These are phyloP conservation scores for Branchinecta sandiegonensis DNA, from an alignment of 2,888 invertebrate genomes.

Conservation along the genomic window DNA sequence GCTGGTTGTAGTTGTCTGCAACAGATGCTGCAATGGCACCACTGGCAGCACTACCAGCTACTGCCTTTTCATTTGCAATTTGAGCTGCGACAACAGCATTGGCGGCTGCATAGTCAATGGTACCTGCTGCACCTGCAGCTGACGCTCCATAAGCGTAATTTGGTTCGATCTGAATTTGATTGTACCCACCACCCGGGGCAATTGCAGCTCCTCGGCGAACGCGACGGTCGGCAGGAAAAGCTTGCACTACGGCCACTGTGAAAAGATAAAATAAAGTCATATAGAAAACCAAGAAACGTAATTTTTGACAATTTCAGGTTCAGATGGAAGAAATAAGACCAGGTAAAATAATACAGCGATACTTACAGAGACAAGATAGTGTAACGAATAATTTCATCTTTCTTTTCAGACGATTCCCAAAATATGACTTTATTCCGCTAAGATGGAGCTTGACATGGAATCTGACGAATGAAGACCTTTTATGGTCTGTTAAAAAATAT, in stretches of 20 bases:
- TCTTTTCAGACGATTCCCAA: too few relatives aligned
- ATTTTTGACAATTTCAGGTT: too few relatives aligned
- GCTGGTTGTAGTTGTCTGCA: slow-evolving; percentile 28
- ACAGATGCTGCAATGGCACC: slow-evolving; percentile 27
- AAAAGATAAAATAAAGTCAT: too few relatives aligned
- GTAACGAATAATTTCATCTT: too few relatives aligned
- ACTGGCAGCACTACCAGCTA: slow-evolving; percentile 16
- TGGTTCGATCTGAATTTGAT: slow-evolving; percentile 11
- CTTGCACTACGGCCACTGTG: not conserved
- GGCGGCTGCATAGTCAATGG: slow-evolving; percentile 19
- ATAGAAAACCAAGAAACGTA: too few relatives aligned
- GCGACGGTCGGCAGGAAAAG: slow-evolving; percentile 12
- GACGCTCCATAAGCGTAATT: not conserved
- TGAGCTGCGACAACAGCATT: not conserved
- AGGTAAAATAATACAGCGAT: too few relatives aligned
- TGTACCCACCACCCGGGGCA: slow-evolving; percentile 18
- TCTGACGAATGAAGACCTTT: too few relatives aligned
- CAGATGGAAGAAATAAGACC: too few relatives aligned
- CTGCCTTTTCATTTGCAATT: slow-evolving; percentile 17
- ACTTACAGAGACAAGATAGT: too few relatives aligned
- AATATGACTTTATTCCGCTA: too few relatives aligned
- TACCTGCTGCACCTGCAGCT: slow-evolving; percentile 21
- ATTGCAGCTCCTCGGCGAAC: slow-evolving; percentile 19
- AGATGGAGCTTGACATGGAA: too few relatives aligned
- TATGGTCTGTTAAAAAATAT: too few relatives aligned